Evolutionary conservation across 2,113 vertebrate genomes (phyloP).

Genomic region (Colossoma macropomum): DNA sequence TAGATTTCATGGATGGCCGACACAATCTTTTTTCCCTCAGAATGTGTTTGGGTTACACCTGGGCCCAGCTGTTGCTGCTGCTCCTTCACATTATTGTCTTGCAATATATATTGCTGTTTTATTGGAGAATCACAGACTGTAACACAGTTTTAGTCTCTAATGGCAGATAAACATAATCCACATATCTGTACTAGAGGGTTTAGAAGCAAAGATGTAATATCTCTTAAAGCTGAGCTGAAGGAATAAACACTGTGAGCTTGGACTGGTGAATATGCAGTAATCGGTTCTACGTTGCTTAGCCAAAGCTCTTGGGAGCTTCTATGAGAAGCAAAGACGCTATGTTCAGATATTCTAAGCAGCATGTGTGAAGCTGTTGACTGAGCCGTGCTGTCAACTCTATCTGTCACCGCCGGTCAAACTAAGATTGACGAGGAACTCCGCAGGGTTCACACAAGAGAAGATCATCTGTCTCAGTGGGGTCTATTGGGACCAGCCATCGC

Average conservation of each 20-base stretch:
- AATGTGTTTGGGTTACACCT: slow-evolving; percentile 23
- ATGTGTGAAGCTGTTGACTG: background rate
- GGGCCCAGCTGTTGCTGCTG: slow-evolving; percentile 40
- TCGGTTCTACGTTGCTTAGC: background rate
- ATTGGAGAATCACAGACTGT: slow-evolving; percentile 20
- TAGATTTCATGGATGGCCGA: slow-evolving; percentile 69
- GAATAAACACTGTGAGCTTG: slow-evolving; percentile 15
- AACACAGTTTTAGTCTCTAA: background rate
- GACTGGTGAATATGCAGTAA: background rate
- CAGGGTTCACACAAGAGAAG: slow-evolving; percentile 16
- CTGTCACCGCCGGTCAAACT: slow-evolving; percentile 35
- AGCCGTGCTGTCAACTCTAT: slow-evolving; percentile 16
- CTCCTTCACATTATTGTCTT: slow-evolving; percentile 46
- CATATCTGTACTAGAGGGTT: slow-evolving; percentile 11
- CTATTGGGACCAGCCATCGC: slow-evolving; percentile 4
- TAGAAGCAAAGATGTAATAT: slow-evolving; percentile 3
- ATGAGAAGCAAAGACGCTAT: background rate
- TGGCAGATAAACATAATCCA: background rate
- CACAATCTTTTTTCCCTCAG: slow-evolving; percentile 54
- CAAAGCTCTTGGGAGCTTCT: background rate
- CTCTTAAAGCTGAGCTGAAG: background rate
- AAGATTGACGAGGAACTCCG: slow-evolving; percentile 34
- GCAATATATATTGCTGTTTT: slow-evolving; percentile 14
- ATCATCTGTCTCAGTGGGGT: slow-evolving; percentile 15
- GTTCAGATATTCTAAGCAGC: background rate